Base-by-base conservation (phyloP, 2,888 invertebrate genomes). In the Pasiphila rectangulata region DNA sequence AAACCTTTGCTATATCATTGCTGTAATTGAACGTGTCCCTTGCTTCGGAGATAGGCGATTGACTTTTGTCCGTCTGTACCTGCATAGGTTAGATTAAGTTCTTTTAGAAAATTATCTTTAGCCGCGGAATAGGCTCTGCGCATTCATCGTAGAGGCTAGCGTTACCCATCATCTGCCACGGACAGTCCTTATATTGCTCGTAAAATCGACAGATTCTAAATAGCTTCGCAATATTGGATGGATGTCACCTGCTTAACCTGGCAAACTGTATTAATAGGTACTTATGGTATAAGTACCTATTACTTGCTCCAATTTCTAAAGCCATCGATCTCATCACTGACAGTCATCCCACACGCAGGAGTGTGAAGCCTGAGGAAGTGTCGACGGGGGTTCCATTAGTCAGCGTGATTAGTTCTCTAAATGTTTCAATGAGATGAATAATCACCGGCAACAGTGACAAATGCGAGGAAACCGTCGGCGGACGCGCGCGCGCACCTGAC, bases 341-440 rank as follows among this genome's bases (percentile, higher is more conserved):
- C 32, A 32, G 67, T 67, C 64, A 57, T 69, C 71, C 75, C 77
- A 74, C 73, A 75, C 69, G 67, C 53, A 51, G 51, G 60, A 74
- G 75, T 78, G 78, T 84, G 83, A 84, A 83, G 83, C 84, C 84
- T 79, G n/a, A 79, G 79, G 83, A 79, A 75, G 83, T 85, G 85
- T 71, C 87, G 86, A 86, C 86, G 86, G 87, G 86, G 87, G 84
- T 71, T 81, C 83, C 87, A 87, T 88, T 87, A 87, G 88, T 87
- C 82, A 84, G 75, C 72, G 76, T 87, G 87, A 88, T 88, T 87
- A 87, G 85, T 83, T 87, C 80, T 77, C 77, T 83, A 86, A 87
- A 88, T 86, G 86, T 85, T 84, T 84, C 87, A 86, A 86, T 86
- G 85, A 83, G 83, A 88, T 88, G 86, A 88, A 85, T 86, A 86